These are phyloP conservation scores for Gymnothorax reevesii DNA, from an alignment of 2,797 vertebrate genomes.

Conservation along the genomic window DNA sequence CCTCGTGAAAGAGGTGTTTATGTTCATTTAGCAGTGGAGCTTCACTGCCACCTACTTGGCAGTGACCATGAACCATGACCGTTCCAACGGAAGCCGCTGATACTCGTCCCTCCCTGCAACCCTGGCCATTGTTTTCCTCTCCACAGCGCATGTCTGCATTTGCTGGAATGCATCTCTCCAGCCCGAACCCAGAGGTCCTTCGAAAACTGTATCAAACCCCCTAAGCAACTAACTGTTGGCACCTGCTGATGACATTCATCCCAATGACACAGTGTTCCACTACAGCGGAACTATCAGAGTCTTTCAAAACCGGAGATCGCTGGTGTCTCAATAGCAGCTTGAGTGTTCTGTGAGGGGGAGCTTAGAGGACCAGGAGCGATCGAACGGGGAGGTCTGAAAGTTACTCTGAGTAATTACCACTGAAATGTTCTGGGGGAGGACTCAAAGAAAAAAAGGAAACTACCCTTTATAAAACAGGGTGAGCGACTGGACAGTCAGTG, in stretches of 20 bases:
- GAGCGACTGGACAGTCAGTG: too few species aligned
- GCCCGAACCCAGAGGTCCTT: constrained; percentile 20
- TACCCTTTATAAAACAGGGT: too few species aligned
- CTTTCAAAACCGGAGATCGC: too few species aligned
- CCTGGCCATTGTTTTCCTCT: not conserved
- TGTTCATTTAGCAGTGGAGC: constrained; percentile 17
- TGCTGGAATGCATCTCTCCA: constrained; percentile 32
- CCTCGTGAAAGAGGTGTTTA: not conserved
- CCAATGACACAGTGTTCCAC: constrained; percentile 24
- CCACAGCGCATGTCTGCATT: constrained; percentile 24
- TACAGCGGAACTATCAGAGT: not conserved
- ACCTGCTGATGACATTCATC: constrained; percentile 35
- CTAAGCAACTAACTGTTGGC: constrained; percentile 20
- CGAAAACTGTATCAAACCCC: constrained; percentile 24
- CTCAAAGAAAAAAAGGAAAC: too few species aligned
- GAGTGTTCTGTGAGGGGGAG: too few species aligned
- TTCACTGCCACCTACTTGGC: not conserved
- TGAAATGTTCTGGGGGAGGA: too few species aligned
- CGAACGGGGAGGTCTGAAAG: too few species aligned
- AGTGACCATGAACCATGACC: not conserved
- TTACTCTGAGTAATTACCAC: too few species aligned
- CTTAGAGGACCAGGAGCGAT: too few species aligned
- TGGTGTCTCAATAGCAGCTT: too few species aligned
- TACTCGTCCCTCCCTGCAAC: not conserved
- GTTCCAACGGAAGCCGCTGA: constrained; percentile 21